Conservation (phyloP, 2,888 invertebrate species). For the Corbicula japonica region DNA sequence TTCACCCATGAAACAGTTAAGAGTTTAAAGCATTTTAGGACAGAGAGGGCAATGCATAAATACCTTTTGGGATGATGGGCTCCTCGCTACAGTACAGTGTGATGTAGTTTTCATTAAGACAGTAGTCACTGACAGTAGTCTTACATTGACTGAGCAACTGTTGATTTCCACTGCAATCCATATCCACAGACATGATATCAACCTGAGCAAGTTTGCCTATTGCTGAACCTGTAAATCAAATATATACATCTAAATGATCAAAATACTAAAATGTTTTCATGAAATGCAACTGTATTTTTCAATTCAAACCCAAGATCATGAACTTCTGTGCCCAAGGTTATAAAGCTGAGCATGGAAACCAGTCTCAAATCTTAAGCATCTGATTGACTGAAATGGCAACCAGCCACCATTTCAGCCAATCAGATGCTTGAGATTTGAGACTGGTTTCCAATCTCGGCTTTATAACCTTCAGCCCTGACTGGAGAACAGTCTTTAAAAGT, state of each 20-base stretch:
- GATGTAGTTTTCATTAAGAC: constrained; percentile 25
- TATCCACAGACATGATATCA: constrained; percentile 1
- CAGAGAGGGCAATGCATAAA: neutral
- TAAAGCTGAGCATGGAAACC: too few species aligned
- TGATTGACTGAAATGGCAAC: too few species aligned
- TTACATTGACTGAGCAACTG: constrained; percentile 5
- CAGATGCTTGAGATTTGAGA: too few species aligned
- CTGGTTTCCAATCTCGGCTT: too few species aligned
- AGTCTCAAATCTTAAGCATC: too few species aligned
- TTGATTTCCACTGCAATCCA: constrained; percentile 25
- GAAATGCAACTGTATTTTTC: too few species aligned
- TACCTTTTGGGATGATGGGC: constrained; percentile 26
- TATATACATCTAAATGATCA: neutral
- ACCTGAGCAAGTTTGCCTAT: neutral
- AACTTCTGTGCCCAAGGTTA: too few species aligned
- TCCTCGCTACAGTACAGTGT: constrained; percentile 26
- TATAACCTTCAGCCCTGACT: too few species aligned
- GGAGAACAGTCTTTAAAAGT: too few species aligned
- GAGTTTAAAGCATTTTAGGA: neutral
- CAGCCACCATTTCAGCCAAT: too few species aligned
- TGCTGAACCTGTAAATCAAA: constrained; percentile 28
- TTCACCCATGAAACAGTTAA: neutral
- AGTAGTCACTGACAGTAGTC: neutral
- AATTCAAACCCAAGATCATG: too few species aligned
- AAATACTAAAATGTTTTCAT: too few species aligned